phyloP scores from a whole-genome alignment of 2,113 vertebrate genomes.

The Etia nguti region DNA sequence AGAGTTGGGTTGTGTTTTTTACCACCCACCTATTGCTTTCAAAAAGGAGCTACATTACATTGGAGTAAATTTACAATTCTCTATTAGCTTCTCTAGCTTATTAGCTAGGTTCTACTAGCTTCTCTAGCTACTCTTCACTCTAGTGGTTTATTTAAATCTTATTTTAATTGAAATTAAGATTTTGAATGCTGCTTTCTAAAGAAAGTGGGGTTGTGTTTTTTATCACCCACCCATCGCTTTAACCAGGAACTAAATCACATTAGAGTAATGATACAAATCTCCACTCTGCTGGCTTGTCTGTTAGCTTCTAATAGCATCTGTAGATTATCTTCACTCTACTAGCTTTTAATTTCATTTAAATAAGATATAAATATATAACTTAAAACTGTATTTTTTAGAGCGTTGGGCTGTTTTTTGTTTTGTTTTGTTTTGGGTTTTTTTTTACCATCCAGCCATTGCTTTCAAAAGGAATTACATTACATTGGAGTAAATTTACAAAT shows the following conservation, averaged over 20 bases:
- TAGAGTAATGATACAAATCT: neutral
- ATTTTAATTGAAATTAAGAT: slow-evolving; percentile 80
- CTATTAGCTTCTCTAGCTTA: neutral
- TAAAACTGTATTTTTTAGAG: slow-evolving; percentile 90
- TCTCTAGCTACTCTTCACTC: neutral
- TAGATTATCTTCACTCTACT: neutral
- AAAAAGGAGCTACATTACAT: neutral
- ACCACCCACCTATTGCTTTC: neutral
- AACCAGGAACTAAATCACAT: neutral
- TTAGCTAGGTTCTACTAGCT: neutral
- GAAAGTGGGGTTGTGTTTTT: slow-evolving; percentile 64
- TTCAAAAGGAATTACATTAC: neutral
- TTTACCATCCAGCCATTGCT: neutral
- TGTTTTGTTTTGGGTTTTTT: slow-evolving; percentile 62
- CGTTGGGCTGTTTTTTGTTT: slow-evolving; percentile 19
- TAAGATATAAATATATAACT: slow-evolving; percentile 94
- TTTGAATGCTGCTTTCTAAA: slow-evolving; percentile 94
- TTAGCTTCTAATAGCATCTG: neutral
- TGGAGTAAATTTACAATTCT: neutral
- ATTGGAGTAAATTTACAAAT: neutral
- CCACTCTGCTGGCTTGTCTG: neutral
- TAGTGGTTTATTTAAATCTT: neutral
- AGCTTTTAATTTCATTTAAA: neutral
- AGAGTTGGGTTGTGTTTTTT: slow-evolving; percentile 69
- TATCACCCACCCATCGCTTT: neutral